These are phyloP conservation scores for Thumatha senex DNA, from an alignment of 2,888 invertebrate genomes.

Conservation along the genomic window DNA sequence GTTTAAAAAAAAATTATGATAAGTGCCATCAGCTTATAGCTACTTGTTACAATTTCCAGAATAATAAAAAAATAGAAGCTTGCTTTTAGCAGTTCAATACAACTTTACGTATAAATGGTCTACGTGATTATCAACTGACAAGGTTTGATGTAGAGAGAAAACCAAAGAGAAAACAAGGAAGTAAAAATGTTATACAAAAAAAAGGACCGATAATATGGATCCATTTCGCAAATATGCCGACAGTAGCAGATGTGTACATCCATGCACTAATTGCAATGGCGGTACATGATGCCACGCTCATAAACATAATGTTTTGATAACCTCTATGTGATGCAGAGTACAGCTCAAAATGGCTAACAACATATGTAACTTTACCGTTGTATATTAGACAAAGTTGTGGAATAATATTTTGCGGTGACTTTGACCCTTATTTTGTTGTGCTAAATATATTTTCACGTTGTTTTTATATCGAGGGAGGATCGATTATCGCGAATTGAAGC, in stretches of 20 bases:
- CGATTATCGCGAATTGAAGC: conserved; percentile 13
- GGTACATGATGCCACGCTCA: conserved; percentile 31
- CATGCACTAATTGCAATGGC: conserved; percentile 45
- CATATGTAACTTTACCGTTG: conserved; percentile 20
- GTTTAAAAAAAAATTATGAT: too few relatives aligned
- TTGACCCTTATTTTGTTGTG: background rate
- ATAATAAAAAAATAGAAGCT: too few relatives aligned
- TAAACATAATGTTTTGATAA: background rate
- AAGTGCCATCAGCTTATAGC: too few relatives aligned
- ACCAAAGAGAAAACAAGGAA: background rate
- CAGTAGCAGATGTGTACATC: conserved; percentile 41
- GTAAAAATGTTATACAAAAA: background rate
- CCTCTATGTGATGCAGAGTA: background rate
- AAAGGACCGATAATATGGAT: too few relatives aligned
- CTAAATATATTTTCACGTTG: conserved; percentile 4
- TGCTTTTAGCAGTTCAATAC: too few relatives aligned
- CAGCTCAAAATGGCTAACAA: conserved; percentile 15
- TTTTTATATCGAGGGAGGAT: conserved; percentile 29
- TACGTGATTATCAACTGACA: too few relatives aligned
- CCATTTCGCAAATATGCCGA: too few relatives aligned
- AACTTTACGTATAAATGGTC: too few relatives aligned
- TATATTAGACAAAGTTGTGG: conserved; percentile 37
- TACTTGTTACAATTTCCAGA: too few relatives aligned
- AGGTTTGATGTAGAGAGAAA: too few relatives aligned
- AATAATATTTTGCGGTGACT: conserved; percentile 18